Base-by-base conservation (phyloP, 2,113 vertebrate genomes). In the Zapornia atra region DNA sequence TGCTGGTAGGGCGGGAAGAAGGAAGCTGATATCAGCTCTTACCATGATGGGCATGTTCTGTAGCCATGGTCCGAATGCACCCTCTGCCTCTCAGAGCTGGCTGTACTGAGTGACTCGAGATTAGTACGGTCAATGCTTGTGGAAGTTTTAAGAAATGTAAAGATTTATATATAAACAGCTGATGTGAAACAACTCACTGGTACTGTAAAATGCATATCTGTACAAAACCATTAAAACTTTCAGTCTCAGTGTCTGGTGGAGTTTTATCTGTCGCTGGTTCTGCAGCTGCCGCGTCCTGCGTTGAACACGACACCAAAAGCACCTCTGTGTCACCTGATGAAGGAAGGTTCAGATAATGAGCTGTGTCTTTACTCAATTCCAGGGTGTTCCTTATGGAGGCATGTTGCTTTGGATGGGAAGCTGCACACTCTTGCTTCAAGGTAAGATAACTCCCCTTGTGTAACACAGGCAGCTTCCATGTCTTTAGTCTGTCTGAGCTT, bases 151-250 rank as follows among this genome's bases (percentile, higher is more conserved):
- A 70, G 85, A 54, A 64, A 24, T 0, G 0, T 46, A 44, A 81
- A 65, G 84, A 31, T 34, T 46, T 20, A 34, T 38, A 34, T 38
- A 9, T 11, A 24, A 89, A 56, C 15, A 63, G 75, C 61, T 92
- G 26, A 2, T 11, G n/a, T 77, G 46, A 57, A 90, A 29, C 25
- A 24, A 13, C 60, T 61, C 26, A 46, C 28, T 17, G 4, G 70
- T 65, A 82, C 90, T 82, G 61, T 82, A 69, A 92, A 86, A 83
- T 36, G 50, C 8, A 0, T 38, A 76, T 26, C 86, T 93, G 51
- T 93, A 89, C 69, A 84, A 68, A 51, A 18, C 64, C 46, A 96
- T 93, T 96, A 92, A 97, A 95, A 64, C 76, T 92, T 72, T 57
- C 75, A 28, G 60, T 90, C 86, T 88, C 75, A 31, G 0, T 56